Base-by-base conservation (phyloP, 2,888 invertebrate genomes). In the Polymixis flavicincta region DNA sequence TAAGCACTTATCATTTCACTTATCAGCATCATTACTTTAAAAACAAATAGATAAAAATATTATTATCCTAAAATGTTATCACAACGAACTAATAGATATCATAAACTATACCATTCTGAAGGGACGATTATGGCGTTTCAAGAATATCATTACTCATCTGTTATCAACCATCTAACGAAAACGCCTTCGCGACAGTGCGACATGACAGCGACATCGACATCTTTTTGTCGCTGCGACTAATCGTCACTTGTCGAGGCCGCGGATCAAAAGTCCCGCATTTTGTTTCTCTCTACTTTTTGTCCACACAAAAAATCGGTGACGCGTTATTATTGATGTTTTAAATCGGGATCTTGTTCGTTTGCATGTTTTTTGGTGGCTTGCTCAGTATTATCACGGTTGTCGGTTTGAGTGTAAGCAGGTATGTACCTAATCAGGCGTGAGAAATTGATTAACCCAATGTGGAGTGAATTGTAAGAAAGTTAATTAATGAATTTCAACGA, bases 161-260 rank as follows among this genome's bases (percentile, higher is more conserved):
- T 92, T 95, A 95, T 95, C 95, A 85, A 77, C 45, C 86, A 94
- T 95, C 93, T 92, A 89, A 89, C 88, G 86, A 89, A 92, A 90
- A 90, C 92, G 90, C 90, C 91, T 90, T 89, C 83, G 88, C 85
- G 88, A 87, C 88, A 88, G 86, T 85, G 85, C 90, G 88, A 94
- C 93, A 94, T 92, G 95, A 94, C 95, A 92, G 87, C 91, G 93
- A 95, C 95, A 94, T 91, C 91, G 89, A 90, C 89, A 76, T 76
- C 78, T 93, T 94, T 94, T 94, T 94, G 93, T 94, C 91, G 90
- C 85, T 76, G 75, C 87, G 82, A 87, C 92, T 95, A 94, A 95
- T 95, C 95, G 95, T 92, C 95, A 95, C 95, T 92, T 90, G 91
- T 87, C 85, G 88, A 80, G 87, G 84, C 86, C 86, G 84, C 80